Conservation (phyloP, 2,888 invertebrate species). For the Parascotia fuliginaria region DNA sequence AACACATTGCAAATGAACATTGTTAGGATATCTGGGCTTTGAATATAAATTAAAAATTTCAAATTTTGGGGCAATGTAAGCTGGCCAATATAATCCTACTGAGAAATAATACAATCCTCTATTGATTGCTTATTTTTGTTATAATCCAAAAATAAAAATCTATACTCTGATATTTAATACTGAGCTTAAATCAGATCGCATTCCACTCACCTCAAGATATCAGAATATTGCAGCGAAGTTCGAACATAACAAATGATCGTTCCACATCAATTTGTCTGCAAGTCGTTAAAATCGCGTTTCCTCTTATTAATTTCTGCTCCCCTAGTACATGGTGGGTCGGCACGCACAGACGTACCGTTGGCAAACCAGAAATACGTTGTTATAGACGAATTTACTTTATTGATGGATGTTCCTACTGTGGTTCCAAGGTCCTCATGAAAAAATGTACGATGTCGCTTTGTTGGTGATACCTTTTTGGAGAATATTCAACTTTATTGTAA, state of each 20-base stretch:
- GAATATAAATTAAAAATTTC: no score
- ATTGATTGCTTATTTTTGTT: no score
- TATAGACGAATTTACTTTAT: slow-evolving; percentile 66
- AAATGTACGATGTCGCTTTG: slow-evolving; percentile 33
- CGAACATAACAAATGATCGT: slow-evolving; percentile 76
- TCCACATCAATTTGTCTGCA: slow-evolving; percentile 75
- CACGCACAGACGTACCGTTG: slow-evolving; percentile 58
- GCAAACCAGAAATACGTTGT: slow-evolving; percentile 64
- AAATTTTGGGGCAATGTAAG: no score
- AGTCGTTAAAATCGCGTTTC: slow-evolving; percentile 79
- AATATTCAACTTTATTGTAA: slow-evolving; percentile 20
- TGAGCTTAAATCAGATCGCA: background rate
- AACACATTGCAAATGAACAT: no score
- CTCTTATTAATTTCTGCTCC: slow-evolving; percentile 79
- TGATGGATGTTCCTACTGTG: slow-evolving; percentile 57
- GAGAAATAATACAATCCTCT: no score
- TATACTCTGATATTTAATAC: no score
- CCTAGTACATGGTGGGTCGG: slow-evolving; percentile 42
- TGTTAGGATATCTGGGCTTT: no score
- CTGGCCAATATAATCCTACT: no score
- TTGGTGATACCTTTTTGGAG: background rate
- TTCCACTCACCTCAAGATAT: slow-evolving; percentile 1
- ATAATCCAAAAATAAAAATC: no score
- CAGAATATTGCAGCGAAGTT: slow-evolving; percentile 58
- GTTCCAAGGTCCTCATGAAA: slow-evolving; percentile 47